A percentile compares a stretch with the other conserved stretches of the same genome.
phyloP scores from a whole-genome alignment of 2,888 invertebrate species.

The Temnothorax ravouxi region DNA sequence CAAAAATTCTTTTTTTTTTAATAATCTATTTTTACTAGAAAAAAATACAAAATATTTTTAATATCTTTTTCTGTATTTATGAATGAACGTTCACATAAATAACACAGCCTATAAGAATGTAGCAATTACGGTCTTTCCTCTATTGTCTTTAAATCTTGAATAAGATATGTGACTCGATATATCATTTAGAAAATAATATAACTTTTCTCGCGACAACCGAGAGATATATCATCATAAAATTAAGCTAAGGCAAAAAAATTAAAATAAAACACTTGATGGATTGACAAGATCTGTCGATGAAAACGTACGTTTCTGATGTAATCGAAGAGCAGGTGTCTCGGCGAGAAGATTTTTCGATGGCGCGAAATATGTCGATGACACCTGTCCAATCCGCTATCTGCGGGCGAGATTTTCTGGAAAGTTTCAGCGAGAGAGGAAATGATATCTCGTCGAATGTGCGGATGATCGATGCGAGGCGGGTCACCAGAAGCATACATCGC shows the following conservation, averaged over 20 bases:
- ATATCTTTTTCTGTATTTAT: not conserved
- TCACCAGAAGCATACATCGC: slow-evolving; percentile 69
- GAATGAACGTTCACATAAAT: not conserved
- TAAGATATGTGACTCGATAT: not conserved
- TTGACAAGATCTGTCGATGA: slow-evolving; percentile 33
- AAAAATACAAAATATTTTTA: not conserved
- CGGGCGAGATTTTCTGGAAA: slow-evolving; percentile 39
- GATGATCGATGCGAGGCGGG: slow-evolving; percentile 69
- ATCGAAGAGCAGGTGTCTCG: slow-evolving; percentile 45
- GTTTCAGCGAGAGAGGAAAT: slow-evolving; percentile 43
- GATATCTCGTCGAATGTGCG: slow-evolving; percentile 56
- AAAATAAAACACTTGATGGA: slow-evolving; percentile 25
- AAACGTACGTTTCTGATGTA: slow-evolving; percentile 26
- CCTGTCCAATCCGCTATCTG: slow-evolving; percentile 48
- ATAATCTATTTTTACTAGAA: not conserved
- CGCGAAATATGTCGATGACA: slow-evolving; percentile 42
- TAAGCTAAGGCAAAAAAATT: not conserved
- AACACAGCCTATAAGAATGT: not conserved
- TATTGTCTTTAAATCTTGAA: not conserved
- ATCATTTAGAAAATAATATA: not conserved
- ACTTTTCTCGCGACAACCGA: not conserved
- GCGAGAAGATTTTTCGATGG: slow-evolving; percentile 41
- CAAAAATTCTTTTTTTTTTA: not conserved
- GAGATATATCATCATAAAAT: not conserved
- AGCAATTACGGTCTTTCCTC: not conserved